These are phyloP conservation scores for Araneus ventricosus DNA, from an alignment of 1,140 invertebrate species.

Conservation along the genomic window DNA sequence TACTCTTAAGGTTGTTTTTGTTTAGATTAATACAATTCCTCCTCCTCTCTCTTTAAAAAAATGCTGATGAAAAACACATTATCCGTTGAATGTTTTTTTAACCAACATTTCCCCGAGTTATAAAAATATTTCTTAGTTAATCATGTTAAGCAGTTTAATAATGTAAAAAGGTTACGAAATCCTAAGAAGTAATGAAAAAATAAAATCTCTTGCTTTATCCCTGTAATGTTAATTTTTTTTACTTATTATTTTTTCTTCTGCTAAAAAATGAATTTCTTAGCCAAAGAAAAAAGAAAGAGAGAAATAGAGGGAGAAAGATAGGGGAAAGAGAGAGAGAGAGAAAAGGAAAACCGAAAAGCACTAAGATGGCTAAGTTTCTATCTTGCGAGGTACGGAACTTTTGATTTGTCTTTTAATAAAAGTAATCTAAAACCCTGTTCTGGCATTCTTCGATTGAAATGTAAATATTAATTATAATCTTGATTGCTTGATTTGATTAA, in stretches of 20 bases:
- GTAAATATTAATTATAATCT: too few species aligned
- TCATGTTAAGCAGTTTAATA: conserved; percentile 11
- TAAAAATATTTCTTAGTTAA: not conserved
- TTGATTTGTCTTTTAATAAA: too few species aligned
- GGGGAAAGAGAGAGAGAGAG: too few species aligned
- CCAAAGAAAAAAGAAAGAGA: not conserved
- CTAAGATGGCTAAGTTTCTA: too few species aligned
- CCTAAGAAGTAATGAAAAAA: not conserved
- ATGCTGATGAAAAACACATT: not conserved
- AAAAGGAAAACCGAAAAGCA: too few species aligned
- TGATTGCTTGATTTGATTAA: too few species aligned
- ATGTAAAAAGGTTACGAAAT: not conserved
- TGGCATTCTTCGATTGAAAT: too few species aligned
- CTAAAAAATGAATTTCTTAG: not conserved
- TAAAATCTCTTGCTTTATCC: not conserved
- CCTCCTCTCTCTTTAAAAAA: not conserved
- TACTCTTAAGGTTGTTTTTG: not conserved
- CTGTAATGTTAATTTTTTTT: not conserved
- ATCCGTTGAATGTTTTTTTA: not conserved
- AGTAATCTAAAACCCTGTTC: too few species aligned
- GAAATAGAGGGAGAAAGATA: not conserved
- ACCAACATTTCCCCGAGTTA: not conserved
- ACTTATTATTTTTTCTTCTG: not conserved
- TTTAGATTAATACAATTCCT: not conserved
- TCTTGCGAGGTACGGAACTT: too few species aligned